A percentile compares a stretch with the other conserved stretches of the same genome.
These are phyloP conservation scores for Pardalotus punctatus DNA, from an alignment of 2,113 vertebrate genomes.

Conservation along the genomic window DNA sequence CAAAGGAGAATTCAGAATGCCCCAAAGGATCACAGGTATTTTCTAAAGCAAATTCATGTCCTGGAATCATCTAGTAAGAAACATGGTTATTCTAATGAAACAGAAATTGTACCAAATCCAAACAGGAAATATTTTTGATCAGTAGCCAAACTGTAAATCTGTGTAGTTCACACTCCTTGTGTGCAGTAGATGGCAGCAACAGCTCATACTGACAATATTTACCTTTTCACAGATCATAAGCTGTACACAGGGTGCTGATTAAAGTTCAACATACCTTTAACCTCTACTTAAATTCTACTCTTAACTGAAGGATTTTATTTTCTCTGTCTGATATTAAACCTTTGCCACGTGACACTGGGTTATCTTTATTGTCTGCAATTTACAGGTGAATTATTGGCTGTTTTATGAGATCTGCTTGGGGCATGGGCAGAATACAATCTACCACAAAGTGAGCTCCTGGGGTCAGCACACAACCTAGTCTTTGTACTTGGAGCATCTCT, in stretches of 20 bases:
- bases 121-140: neutral
- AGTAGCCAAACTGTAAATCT: neutral
- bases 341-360: neutral
- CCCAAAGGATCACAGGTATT: neutral
- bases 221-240: neutral
- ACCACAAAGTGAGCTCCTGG: neutral
- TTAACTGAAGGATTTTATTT: neutral
- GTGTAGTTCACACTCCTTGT: neutral
- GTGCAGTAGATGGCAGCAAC: conserved; percentile 55
- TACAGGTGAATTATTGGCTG: neutral
- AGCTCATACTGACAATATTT: neutral
- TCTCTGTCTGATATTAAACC: neutral
- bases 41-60: neutral
- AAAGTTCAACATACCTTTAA: neutral
- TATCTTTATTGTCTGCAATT: neutral
- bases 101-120: neutral
- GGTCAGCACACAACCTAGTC: neutral
- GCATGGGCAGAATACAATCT: neutral
- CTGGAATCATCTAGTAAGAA: neutral
- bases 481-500: neutral
- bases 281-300: neutral
- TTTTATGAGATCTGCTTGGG: neutral
- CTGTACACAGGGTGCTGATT: neutral
- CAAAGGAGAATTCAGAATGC: neutral
- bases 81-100: neutral